Base-by-base conservation (phyloP, 2,888 invertebrate species). In the Harpagoxenus sublaevis region DNA sequence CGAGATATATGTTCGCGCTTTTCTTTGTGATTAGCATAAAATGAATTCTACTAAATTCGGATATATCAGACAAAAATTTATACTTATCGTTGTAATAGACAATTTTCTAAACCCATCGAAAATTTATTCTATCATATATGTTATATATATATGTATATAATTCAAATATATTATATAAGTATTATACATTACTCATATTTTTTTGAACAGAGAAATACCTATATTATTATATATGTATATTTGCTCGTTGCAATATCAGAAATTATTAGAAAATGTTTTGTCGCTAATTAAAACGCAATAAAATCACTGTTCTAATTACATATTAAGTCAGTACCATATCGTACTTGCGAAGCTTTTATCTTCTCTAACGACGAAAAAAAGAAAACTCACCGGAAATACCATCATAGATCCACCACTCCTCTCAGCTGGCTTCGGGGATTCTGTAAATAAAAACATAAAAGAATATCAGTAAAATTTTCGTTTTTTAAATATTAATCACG, bases 401-500 rank as follows among this genome's bases (percentile, higher is more conserved):
- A 94, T 97, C 97, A 96, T 98, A 98, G 0, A 97, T 98, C 97
- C 97, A 98, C 98, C 98, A 98, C 96, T 97, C 97, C 94, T 97
- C 97, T 98, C 98, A 98, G 95, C 97, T 97, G 92, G 97, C 97
- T 91, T 97, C 96, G 89, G 96, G 89, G 96, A 97, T 95, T 97
- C 97, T 97, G 96, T 35, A 96, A 97, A 93, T 8, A 57, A 10
- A 85, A 70, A 18, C 35, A 74, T 45, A 62, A n/a, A 45, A 15
- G 2, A 42, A 77, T 15, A 28, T 62, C 1, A 23, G n/a, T 48
- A n/a, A 48, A 31, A 42, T 6, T 55, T 3, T 42, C 3, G 23
- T 35, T 8, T 53, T 12, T 9, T 9, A 39, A 63, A 18, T 48
- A 48, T 35, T 28, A 18, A 39, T 55, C 0, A 28, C 18, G 15